A percentile compares a stretch with the other conserved stretches of the same genome.
Evolutionary conservation across 2,888 invertebrate genomes (phyloP).

Genomic region (Leptodirus hochenwartii): DNA sequence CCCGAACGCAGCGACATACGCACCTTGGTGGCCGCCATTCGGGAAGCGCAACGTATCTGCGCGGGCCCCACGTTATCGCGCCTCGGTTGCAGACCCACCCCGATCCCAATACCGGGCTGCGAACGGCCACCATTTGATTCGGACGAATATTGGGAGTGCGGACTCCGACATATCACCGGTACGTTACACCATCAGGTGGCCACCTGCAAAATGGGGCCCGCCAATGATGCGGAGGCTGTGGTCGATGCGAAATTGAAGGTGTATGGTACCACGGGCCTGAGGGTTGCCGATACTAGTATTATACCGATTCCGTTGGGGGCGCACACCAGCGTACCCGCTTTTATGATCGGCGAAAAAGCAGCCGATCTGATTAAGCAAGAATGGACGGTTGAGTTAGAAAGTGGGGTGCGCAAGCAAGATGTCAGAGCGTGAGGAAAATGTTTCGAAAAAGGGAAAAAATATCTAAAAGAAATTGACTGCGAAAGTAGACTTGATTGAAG

Average conservation of each 20-base stretch:
- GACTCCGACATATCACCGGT: conserved; percentile 20
- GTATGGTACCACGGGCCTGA: conserved; percentile 36
- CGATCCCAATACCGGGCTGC: conserved; percentile 29
- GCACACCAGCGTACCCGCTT: conserved; percentile 48
- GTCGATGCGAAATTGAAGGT: conserved; percentile 44
- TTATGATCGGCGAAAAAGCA: conserved; percentile 55
- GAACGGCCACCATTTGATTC: conserved; percentile 29
- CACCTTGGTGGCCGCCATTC: conserved; percentile 24
- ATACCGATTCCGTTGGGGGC: conserved; percentile 44
- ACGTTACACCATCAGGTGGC: conserved; percentile 25
- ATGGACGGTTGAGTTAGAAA: conserved; percentile 7
- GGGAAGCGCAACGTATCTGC: conserved; percentile 31
- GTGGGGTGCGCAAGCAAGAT: too few relatives aligned
- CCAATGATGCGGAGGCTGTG: conserved; percentile 38
- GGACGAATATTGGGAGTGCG: conserved; percentile 56
- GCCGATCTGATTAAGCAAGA: conserved; percentile 26
- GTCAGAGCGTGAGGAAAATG: too few relatives aligned
- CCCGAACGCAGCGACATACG: conserved; percentile 27
- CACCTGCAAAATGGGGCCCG: conserved; percentile 55
- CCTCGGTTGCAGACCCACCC: conserved; percentile 25
- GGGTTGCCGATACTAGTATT: conserved; percentile 51
- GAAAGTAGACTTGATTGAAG: too few relatives aligned
- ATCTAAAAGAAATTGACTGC: too few relatives aligned
- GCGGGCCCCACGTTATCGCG: conserved; percentile 29
- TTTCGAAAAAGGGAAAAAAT: too few relatives aligned